Evolutionary conservation across 2,888 invertebrate genomes (phyloP), one percentile per base, ranked within the genome.

Genomic region (Drosophila robusta): DNA sequence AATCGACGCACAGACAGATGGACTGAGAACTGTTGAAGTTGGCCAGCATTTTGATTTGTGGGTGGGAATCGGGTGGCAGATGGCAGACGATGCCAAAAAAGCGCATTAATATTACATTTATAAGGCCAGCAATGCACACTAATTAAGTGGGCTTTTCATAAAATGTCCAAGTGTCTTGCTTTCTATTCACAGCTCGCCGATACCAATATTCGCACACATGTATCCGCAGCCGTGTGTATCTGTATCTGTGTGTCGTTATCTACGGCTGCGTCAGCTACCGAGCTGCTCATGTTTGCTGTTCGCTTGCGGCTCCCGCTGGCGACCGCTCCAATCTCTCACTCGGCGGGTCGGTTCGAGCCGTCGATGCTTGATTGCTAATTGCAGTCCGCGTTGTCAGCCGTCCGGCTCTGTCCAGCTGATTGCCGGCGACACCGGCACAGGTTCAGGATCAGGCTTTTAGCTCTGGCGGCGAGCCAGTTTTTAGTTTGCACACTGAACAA

Each of bases 61-160:
- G 45, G 60, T 63, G 83, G 68, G 29, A 57, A 44, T 44, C 16
- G 3, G 52, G 1, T 84, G 85, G 79, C 82, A 87, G 78, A 73
- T 71, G 78, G 84, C 83, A 83, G 84, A 76, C 80, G 74, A 57
- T 52, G 58, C 44, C 45, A 24, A 56, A 68, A 58, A 70, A 46
- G n/a, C 61, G 82, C 67, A 85, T 74, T 58, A 72, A 72, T 82
- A 77, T 86, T 77, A 77, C 70, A 88, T 88, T 88, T 58, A 86
- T 79, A 86, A 65, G 50, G 52, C 26, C 70, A 47, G 50, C 47
- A 50, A 57, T 64, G 52, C 63, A 52, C 78, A 76, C 61, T 87
- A 89, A 85, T 85, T 85, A 85, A 85, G 87, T 89, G 84, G 71
- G 64, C 73, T 78, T 89, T 89, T 89, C 87, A 89, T 89, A 84